Base-by-base conservation (phyloP, 2,888 invertebrate species). In the Philereme vetulata region DNA sequence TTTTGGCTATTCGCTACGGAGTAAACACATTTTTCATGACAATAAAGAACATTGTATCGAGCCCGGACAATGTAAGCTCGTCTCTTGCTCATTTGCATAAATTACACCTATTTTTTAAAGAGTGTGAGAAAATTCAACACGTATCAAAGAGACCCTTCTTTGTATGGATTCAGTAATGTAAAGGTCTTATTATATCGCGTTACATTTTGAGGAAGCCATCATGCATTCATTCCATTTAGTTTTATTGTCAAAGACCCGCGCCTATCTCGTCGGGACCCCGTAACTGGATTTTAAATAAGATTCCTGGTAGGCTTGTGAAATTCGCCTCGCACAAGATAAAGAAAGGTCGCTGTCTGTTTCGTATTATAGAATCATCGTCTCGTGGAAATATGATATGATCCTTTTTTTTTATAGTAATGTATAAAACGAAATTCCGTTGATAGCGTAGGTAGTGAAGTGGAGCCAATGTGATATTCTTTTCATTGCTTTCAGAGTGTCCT, bases 201-300 rank as follows among this genome's bases (percentile, higher is more conserved):
- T 65, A 74, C 82, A 78, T 82, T 82, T 84, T 84, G 84, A 86
- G 86, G 85, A 87, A 85, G 84, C 85, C 85, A 85, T 88, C 88
- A 84, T 82, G 82, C 88, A 90, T 91, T 90, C 90, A 87, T 92
- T 92, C 90, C 90, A 92, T 91, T 92, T 91, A 89, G 91, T 92
- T 92, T 90, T 92, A 92, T 90, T 91, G 90, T 90, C 84, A 77
- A 81, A 86, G 87, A 81, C 87, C 90, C 88, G 87, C 84, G 90
- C 91, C 90, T 91, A 91, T 92, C 91, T 90, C 85, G 78, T 70
- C 81, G 77, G 77, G 78, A 77, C 80, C 77, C 84, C 84, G 83
- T 90, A 90, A 92, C 90, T 81, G 90, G 91, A 92, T 91, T 92
- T 91, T 91, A 92, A 92, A 92, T 92, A 90, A 90, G 91, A 90